phyloP scores from a whole-genome alignment of 1,140 invertebrate genomes.

The Gryon sp. region DNA sequence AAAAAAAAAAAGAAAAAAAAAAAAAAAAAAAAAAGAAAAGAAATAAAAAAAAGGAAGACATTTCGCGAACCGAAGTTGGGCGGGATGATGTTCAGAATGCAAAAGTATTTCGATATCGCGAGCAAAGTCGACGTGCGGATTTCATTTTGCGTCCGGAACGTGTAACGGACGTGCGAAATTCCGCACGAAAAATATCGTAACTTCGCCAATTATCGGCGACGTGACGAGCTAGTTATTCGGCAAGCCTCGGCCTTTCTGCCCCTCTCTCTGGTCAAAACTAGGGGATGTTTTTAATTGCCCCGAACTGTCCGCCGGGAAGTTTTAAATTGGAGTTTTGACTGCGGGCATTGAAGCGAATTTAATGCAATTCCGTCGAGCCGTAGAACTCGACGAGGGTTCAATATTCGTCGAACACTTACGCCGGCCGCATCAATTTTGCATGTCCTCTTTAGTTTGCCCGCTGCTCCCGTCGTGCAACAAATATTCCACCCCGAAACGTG shows the following conservation, averaged over 20 bases:
- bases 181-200: constrained; percentile 39
- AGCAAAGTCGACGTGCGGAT: constrained; percentile 54
- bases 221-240: constrained; percentile 47
- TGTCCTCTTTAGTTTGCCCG: constrained; percentile 1
- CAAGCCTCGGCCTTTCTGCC: not conserved
- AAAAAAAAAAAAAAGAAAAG: too few species aligned
- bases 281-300: constrained; percentile 52
- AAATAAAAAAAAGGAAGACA: too few species aligned
- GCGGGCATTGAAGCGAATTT: constrained; percentile 73
- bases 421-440: constrained; percentile 4
- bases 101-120: constrained; percentile 57
- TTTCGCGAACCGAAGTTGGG: constrained; percentile 48
- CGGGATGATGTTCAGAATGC: constrained; percentile 40
- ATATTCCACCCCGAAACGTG: not conserved
- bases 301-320: constrained; percentile 64
- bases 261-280: constrained; percentile 28
- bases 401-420: constrained; percentile 22
- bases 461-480: not conserved
- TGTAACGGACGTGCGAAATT: constrained; percentile 42
- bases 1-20: too few species aligned
- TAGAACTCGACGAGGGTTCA: constrained; percentile 8
- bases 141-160: constrained; percentile 46
- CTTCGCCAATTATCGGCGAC: constrained; percentile 50
- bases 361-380: constrained; percentile 71
- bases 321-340: constrained; percentile 78